Evolutionary conservation across 2,888 invertebrate genomes (phyloP).

Genomic region (Linhomoeus sp.): DNA sequence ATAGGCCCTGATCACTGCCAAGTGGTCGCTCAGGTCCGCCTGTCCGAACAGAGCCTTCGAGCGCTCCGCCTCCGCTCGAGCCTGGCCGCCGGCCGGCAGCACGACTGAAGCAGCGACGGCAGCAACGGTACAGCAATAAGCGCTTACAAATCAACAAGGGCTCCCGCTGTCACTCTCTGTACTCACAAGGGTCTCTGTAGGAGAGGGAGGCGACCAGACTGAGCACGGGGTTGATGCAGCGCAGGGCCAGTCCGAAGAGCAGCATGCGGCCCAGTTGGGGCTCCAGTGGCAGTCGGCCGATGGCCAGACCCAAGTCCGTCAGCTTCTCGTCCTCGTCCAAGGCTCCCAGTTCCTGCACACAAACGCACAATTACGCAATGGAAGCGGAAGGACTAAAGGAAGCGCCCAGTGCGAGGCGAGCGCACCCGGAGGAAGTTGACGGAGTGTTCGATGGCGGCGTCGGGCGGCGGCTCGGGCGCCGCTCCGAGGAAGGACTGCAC

Average conservation of each 20-base stretch:
- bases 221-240: conserved; percentile 74
- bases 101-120: conserved; percentile 33
- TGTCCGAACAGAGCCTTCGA: conserved; percentile 50
- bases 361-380: no score
- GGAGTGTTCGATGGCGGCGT: conserved; percentile 53
- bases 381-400: no score
- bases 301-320: conserved; percentile 49
- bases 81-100: conserved; percentile 46
- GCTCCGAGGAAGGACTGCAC: conserved; percentile 61
- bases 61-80: conserved; percentile 40
- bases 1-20: conserved; percentile 47
- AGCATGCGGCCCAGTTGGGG: conserved; percentile 79
- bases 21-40: conserved; percentile 66
- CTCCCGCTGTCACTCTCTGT: no score
- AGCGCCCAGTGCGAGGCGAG: no score
- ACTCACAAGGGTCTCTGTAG: conserved; percentile 42
- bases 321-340: conserved; percentile 12
- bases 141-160: not conserved
- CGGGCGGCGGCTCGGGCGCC: conserved; percentile 67
- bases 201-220: conserved; percentile 72
- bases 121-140: not conserved
- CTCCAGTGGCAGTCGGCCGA: conserved; percentile 75
- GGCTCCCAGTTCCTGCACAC: not conserved
- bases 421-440: conserved; percentile 38
- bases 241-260: conserved; percentile 64